phyloP scores from a whole-genome alignment of 2,797 vertebrate genomes.

The Diplodus sargus region DNA sequence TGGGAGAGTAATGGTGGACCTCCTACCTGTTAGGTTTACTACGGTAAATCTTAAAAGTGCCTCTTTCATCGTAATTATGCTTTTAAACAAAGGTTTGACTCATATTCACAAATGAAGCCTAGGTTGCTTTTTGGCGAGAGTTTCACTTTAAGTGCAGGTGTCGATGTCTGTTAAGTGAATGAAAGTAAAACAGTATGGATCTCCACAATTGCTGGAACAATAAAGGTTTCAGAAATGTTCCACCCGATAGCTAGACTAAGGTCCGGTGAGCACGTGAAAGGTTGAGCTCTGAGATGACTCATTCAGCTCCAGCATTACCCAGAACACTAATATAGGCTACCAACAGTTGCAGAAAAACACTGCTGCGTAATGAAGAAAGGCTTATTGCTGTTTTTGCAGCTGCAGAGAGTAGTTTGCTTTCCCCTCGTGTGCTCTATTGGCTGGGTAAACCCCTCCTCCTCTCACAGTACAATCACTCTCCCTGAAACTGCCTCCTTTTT shows the following conservation, averaged over 20 bases:
- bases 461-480: constrained; percentile 36
- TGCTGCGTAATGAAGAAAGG: constrained; percentile 38
- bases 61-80: too few species aligned
- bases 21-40: too few species aligned
- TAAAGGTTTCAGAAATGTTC: constrained; percentile 6
- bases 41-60: too few species aligned
- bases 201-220: not conserved
- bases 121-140: too few species aligned
- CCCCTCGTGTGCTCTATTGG: constrained; percentile 19
- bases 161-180: not conserved
- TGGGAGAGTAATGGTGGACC: too few species aligned
- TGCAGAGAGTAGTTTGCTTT: constrained; percentile 44
- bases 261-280: not conserved
- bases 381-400: constrained; percentile 48
- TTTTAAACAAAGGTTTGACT: too few species aligned
- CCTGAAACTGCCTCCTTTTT: constrained; percentile 24
- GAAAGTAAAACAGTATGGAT: not conserved
- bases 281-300: constrained; percentile 35
- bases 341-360: constrained; percentile 24
- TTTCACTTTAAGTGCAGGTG: not conserved
- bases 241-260: not conserved
- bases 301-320: constrained; percentile 28
- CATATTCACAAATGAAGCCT: too few species aligned
- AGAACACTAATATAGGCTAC: constrained; percentile 16
- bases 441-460: constrained; percentile 13